Conservation (phyloP, 2,888 invertebrate genomes). For the Pristionchus maxplancki region DNA sequence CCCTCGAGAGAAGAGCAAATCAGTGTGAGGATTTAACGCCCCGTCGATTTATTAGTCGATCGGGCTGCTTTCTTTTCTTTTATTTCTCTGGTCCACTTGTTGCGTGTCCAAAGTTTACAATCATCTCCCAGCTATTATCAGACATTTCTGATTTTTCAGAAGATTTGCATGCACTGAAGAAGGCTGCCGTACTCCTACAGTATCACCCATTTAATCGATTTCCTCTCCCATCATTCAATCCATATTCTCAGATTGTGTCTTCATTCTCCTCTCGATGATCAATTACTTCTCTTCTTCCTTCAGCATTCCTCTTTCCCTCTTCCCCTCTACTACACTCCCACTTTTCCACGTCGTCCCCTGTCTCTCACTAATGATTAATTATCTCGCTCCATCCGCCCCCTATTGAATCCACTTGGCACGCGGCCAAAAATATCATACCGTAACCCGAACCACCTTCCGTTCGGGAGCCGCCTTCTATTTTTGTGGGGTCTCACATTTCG, state of each 20-base stretch:
- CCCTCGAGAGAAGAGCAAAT: not conserved
- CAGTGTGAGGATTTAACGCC: constrained; percentile 20
- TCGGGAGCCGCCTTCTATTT: not conserved
- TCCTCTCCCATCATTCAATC: not conserved
- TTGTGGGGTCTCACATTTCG: constrained; percentile 19
- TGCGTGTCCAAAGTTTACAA: no score
- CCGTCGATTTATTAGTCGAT: constrained; percentile 19
- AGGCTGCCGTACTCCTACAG: not conserved
- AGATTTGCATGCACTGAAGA: no score
- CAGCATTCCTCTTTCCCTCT: constrained; percentile 32
- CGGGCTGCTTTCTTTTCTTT: not conserved
- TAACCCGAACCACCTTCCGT: constrained; percentile 3
- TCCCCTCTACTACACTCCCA: not conserved
- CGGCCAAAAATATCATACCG: not conserved
- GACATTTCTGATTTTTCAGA: no score
- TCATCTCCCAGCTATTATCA: no score
- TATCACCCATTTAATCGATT: not conserved
- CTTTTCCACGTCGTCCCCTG: constrained; percentile 4
- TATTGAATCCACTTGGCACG: not conserved
- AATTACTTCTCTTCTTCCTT: constrained; percentile 9
- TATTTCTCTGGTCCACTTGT: not conserved
- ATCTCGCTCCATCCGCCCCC: not conserved
- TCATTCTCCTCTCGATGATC: constrained; percentile 3
- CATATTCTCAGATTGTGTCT: not conserved
- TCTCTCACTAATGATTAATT: not conserved